These are phyloP conservation scores for Calyptomena viridis DNA, from an alignment of 2,113 vertebrate genomes.

Conservation along the genomic window DNA sequence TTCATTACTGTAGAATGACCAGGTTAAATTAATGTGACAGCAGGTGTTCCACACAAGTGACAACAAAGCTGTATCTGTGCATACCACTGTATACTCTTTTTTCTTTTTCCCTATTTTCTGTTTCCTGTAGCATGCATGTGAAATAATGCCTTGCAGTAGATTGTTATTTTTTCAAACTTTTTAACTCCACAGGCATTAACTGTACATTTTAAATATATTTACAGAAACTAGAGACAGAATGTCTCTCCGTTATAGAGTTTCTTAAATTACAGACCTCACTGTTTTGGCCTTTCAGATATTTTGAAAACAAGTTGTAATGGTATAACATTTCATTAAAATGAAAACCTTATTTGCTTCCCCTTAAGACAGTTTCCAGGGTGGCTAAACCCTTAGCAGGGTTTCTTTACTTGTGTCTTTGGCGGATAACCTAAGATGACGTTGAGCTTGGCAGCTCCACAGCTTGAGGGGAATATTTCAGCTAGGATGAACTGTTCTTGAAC, in stretches of 20 bases:
- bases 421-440: conserved; percentile 61
- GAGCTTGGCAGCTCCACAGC: conserved; percentile 58
- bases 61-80: neutral
- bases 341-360: conserved; percentile 11
- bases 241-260: neutral
- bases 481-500: conserved; percentile 58
- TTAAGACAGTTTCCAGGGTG: neutral
- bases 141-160: neutral
- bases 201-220: neutral
- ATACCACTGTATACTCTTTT: neutral
- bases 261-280: neutral
- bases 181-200: neutral
- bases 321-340: neutral
- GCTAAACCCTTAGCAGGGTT: conserved; percentile 12
- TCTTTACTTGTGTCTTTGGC: neutral
- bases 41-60: neutral
- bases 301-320: neutral
- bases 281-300: neutral
- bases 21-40: neutral
- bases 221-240: neutral
- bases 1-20: neutral
- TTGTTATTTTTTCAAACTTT: neutral
- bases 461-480: conserved; percentile 57
- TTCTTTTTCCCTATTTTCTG: neutral
- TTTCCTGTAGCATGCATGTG: neutral